Evolutionary conservation across 2,888 invertebrate genomes (phyloP), one percentile per base, ranked within the genome.

Genomic region (Dolichopus griseipennis): DNA sequence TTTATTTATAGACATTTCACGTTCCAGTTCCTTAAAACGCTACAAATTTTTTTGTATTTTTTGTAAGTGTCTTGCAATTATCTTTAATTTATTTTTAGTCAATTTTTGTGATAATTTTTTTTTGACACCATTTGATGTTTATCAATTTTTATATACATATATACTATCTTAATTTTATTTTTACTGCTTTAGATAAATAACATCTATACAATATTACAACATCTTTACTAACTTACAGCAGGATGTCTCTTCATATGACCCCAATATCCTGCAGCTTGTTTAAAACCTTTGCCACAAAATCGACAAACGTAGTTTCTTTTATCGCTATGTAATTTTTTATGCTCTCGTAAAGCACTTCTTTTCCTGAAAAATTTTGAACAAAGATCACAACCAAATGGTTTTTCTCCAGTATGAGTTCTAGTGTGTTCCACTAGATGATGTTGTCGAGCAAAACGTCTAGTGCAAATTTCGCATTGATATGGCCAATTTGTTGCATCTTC

Each of bases 331-430:
- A 63, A 63, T 63, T 27, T 27, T 27, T 18, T 63, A 33, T 63
- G 63, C 8, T 22, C 27, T 27, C 63, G 15, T 27, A 63, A 63
- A 15, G 63, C 27, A 33, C 27, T 27, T 27, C 63, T 10, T 27
- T 18, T 63, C 12, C 63, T 27, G 15, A 63, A 63, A 27, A 27
- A 27, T 27, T 22, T 27, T 4, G 12, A 1, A 27, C 63, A 63
- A 7, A 63, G 2, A 63, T 63, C 63, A 27, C 63, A 63, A 15
- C 27, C 27, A 63, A 63, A 63, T 27, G 63, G 63, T 15, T 63
- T 63, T 18, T 63, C 63, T 10, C 27, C 27, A 6, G 63, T 27
- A 18, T 63, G 63, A 18, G 12, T 33, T 18, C 52, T 12, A 2
- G 9, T 52, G 18, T 52, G 52, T 2, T 52, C 52, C 1, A 18